Conservation (phyloP, 2,113 vertebrate species). For the Phaetusa simplex region DNA sequence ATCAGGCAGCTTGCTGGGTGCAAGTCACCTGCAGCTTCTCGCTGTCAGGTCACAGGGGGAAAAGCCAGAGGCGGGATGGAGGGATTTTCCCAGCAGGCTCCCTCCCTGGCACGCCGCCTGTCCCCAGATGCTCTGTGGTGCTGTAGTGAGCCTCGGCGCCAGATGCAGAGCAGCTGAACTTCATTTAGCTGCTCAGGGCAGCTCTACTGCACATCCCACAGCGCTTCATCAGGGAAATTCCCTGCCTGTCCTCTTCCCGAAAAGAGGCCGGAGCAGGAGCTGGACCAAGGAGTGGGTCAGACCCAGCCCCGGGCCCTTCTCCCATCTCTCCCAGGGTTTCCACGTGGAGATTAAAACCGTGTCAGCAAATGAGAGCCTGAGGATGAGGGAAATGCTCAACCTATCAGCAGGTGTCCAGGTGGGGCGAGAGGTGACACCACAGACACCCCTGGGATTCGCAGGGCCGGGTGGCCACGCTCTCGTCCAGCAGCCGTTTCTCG, state of each 20-base stretch:
- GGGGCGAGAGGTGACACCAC: fast-evolving
- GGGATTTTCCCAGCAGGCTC: conserved; percentile 42
- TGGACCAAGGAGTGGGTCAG: not conserved
- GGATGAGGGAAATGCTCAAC: not conserved
- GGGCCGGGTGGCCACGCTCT: fast-evolving
- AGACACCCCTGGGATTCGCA: not conserved
- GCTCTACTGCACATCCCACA: not conserved
- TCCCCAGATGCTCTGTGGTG: not conserved
- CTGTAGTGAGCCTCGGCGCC: not conserved
- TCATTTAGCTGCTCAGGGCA: not conserved
- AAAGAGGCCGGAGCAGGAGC: not conserved
- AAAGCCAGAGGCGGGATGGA: not conserved
- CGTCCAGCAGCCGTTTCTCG: not conserved
- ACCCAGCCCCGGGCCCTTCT: not conserved
- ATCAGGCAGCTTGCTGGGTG: not conserved
- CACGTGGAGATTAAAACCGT: not conserved
- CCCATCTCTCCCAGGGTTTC: not conserved
- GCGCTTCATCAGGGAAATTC: not conserved
- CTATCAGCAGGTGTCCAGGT: not conserved
- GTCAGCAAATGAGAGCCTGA: not conserved
- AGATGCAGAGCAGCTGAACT: conserved; percentile 30
- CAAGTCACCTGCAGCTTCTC: not conserved
- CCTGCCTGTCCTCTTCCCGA: not conserved
- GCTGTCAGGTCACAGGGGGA: not conserved
- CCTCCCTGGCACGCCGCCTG: not conserved